Base-by-base conservation (phyloP, 2,888 invertebrate species). In the Sthenelais limicola region DNA sequence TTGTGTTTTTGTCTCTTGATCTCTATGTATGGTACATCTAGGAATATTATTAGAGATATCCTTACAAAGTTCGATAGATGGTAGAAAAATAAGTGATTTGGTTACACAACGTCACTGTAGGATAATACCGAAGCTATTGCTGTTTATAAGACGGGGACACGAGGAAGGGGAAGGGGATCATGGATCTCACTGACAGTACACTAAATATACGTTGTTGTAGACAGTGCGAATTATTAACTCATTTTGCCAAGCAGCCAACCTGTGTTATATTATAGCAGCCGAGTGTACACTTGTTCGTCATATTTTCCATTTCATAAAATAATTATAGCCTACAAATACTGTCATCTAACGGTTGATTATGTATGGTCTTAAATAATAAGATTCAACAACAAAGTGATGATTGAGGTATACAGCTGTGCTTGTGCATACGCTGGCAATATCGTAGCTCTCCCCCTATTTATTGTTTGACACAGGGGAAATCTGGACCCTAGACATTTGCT, bases 21-120 rank as follows among this genome's bases (percentile, higher is more conserved):
- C 18, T 43, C 18, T 43, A 9, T 62, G 38, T 62, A 38, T 62
- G 26, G 43, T 62, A 62, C 62, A 62, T 62, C 62, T 62, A 62
- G 62, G 62, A 35, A 62, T 62, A 38, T 38, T 35, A 43, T 38
- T 35, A 43, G 62, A 43, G 62, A 38, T 35, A 38, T 62, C 38
- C 51, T 70, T 70, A 56, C 54, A 52, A 70, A 70, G 70, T 38
- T 56, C 47, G 51, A 69, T 54, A 70, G 70, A 70, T 48, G 54
- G 70, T 70, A 70, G 70, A 70, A 70, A 70, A 70, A 70, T 70
- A 70, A 70, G 54, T 52, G 52, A 52, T 54, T 68, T 56, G 70
- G 35, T 70, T 70, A 70, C 54, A 70, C 70, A 70, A 70, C 38
- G 49, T 70, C 43, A 52, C 56, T 54, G 38, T 38, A 54, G 56